phyloP scores from a whole-genome alignment of 2,888 invertebrate species.

The Andrena bucephala region DNA sequence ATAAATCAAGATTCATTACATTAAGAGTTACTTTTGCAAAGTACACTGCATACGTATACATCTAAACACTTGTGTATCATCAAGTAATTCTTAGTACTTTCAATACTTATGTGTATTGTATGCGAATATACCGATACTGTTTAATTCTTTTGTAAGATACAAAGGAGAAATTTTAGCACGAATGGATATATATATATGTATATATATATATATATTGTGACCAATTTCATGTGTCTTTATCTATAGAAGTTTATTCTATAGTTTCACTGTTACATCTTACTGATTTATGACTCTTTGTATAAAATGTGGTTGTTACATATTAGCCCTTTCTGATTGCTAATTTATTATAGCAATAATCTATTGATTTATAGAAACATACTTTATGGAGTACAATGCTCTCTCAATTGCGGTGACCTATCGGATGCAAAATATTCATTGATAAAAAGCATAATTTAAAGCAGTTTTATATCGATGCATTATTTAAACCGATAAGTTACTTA shows the following conservation, averaged over 20 bases:
- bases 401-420: not conserved
- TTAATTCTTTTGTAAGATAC: slow-evolving; percentile 8
- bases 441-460: not conserved
- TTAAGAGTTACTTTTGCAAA: not conserved
- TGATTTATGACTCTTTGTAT: not conserved
- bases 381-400: not conserved
- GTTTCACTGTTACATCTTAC: not conserved
- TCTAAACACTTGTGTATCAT: not conserved
- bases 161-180: not conserved
- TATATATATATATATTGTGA: slow-evolving; percentile 1
- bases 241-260: not conserved
- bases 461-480: slow-evolving; percentile 14
- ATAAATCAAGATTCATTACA: slow-evolving; percentile 1
- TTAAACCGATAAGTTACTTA: slow-evolving; percentile 11
- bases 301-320: not conserved
- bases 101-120: slow-evolving; percentile 4
- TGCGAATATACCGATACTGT: not conserved
- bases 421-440: slow-evolving; percentile 1
- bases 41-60: not conserved
- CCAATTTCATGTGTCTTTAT: not conserved
- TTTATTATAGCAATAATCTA: not conserved
- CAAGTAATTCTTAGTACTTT: not conserved
- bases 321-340: slow-evolving; percentile 4
- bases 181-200: slow-evolving; percentile 9
- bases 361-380: not conserved